Conservation (phyloP, 2,113 vertebrate species). For the Epinephelus lanceolatus region DNA sequence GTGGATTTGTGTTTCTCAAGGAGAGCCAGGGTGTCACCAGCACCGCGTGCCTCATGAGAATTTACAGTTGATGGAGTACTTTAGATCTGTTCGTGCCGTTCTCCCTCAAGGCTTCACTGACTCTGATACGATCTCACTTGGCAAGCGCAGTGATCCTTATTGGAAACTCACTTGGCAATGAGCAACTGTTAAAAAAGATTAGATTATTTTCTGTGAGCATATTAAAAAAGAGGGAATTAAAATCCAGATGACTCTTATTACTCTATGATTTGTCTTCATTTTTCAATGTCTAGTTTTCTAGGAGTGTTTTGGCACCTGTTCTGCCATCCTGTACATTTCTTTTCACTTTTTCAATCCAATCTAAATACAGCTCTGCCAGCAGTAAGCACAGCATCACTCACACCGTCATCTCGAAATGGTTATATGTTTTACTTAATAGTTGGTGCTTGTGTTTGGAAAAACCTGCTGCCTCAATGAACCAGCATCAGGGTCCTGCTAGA, state of each 20-base stretch:
- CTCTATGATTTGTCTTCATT: background rate
- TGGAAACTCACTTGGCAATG: conserved; percentile 28
- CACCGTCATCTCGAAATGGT: background rate
- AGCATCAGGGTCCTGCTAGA: conserved; percentile 41
- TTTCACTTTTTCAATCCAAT: background rate
- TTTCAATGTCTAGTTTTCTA: background rate
- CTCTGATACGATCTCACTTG: conserved; percentile 63
- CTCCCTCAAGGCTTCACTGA: conserved; percentile 39
- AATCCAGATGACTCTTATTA: background rate
- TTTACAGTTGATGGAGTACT: conserved; percentile 57
- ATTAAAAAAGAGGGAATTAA: background rate
- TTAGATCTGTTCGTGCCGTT: conserved; percentile 43
- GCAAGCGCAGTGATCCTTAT: conserved; percentile 8
- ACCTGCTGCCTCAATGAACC: conserved; percentile 8
- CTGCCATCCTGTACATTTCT: too few relatives aligned
- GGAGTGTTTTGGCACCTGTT: background rate
- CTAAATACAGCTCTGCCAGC: background rate
- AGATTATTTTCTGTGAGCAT: background rate
- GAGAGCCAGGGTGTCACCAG: conserved; percentile 24
- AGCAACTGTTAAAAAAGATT: conserved; percentile 22
- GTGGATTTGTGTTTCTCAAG: conserved; percentile 3
- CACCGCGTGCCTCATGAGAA: conserved; percentile 3
- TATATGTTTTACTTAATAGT: background rate
- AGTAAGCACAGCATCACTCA: background rate
- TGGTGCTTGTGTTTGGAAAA: background rate